phyloP scores from a whole-genome alignment of 2,888 invertebrate genomes.

The Listrodromus nycthemerus region DNA sequence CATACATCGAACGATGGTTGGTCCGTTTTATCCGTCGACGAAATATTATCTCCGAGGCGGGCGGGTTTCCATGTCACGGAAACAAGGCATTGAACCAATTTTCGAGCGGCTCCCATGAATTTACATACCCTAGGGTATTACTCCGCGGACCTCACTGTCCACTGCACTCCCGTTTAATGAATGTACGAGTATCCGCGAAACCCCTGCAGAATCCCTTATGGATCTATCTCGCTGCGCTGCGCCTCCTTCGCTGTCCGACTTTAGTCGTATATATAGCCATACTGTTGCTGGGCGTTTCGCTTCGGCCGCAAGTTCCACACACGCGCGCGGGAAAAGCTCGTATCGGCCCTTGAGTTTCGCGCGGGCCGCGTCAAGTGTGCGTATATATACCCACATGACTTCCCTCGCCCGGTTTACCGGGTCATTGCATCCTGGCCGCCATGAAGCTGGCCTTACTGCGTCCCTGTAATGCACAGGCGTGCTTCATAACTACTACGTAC shows the following conservation, averaged over 20 bases:
- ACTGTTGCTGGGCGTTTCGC: slow-evolving; percentile 17
- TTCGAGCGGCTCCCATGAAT: slow-evolving; percentile 68
- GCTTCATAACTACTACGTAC: not conserved
- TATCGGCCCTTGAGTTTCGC: slow-evolving; percentile 3
- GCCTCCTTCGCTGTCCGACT: slow-evolving; percentile 10
- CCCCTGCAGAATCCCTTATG: slow-evolving; percentile 57
- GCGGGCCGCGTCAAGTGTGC: slow-evolving; percentile 9
- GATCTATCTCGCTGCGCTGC: slow-evolving; percentile 41
- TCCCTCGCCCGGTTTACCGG: slow-evolving; percentile 15
- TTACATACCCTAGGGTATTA: slow-evolving; percentile 67
- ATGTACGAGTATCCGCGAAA: slow-evolving; percentile 64
- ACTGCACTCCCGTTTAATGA: slow-evolving; percentile 63
- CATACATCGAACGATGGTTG: not conserved
- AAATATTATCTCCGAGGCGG: slow-evolving; percentile 2
- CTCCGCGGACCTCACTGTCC: slow-evolving; percentile 55
- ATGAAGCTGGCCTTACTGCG: not conserved
- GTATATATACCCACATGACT: not conserved
- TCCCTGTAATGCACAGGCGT: not conserved
- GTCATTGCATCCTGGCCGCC: slow-evolving; percentile 33
- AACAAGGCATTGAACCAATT: slow-evolving; percentile 70
- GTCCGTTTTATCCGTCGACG: not conserved
- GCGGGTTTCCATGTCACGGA: slow-evolving; percentile 60
- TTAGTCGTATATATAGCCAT: slow-evolving; percentile 1
- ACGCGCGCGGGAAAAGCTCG: not conserved
- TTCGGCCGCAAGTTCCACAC: slow-evolving; percentile 10